phyloP scores from a whole-genome alignment of 2,888 invertebrate genomes.

The Microctonus brassicae region DNA sequence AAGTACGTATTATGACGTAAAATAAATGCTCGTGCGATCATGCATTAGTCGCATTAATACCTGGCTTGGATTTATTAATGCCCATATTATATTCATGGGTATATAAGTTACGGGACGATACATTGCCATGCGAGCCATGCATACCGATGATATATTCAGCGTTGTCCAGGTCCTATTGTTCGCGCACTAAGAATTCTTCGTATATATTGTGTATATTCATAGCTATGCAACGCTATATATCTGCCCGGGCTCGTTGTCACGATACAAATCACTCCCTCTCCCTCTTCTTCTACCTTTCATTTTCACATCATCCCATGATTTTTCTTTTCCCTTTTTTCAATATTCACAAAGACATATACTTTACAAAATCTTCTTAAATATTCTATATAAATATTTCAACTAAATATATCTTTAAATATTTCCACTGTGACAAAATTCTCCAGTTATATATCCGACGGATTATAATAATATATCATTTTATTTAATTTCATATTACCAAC shows the following conservation, averaged over 20 bases:
- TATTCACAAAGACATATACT: too few relatives aligned
- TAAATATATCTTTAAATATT: too few relatives aligned
- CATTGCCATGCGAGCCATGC: constrained; percentile 45
- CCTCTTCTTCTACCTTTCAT: constrained; percentile 6
- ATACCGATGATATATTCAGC: constrained; percentile 63
- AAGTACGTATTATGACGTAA: background rate
- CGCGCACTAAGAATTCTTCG: constrained; percentile 36
- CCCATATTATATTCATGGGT: constrained; percentile 65
- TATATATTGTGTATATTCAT: constrained; percentile 28
- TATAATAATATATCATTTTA: background rate
- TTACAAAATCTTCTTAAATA: too few relatives aligned
- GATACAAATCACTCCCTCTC: constrained; percentile 20
- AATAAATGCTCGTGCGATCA: constrained; percentile 64
- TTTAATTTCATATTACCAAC: background rate
- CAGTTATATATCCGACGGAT: too few relatives aligned
- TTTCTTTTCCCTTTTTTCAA: background rate
- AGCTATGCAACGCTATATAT: constrained; percentile 34
- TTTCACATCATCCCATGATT: background rate
- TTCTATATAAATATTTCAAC: too few relatives aligned
- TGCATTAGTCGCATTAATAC: constrained; percentile 68
- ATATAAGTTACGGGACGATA: constrained; percentile 48
- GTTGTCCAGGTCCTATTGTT: constrained; percentile 61
- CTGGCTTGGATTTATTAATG: constrained; percentile 66
- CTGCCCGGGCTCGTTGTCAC: constrained; percentile 31
- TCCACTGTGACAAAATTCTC: too few relatives aligned